Evolutionary conservation across 2,113 vertebrate species (phyloP), one percentile per base, ranked within the genome.

Genomic region (Clupea harengus): DNA sequence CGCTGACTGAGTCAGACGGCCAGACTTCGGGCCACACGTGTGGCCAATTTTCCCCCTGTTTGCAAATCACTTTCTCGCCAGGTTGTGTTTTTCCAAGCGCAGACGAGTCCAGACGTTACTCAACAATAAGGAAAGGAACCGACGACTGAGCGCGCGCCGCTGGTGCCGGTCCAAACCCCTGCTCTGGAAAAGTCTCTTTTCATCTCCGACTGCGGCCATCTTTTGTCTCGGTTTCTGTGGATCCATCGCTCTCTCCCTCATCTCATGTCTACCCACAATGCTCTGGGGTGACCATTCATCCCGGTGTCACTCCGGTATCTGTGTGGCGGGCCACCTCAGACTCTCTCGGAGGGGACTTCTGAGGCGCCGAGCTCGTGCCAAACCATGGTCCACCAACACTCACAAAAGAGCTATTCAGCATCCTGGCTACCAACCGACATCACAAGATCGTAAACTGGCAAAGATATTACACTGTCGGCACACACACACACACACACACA

Each of bases 11-110:
- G 9, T 78, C 72, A 78, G 72, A 78, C 72, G 25, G 25, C 72
- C 72, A 78, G 72, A 60, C 72, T 28, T 17, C 3, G 32, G 72
- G 72, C 72, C 72, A 78, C 72, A 78, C 72, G 32, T 78, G 72
- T 78, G 72, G 72, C 25, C 72, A 78, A 78, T 78, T 78, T 78
- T 78, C 72, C 72, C 72, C 72, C 72, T 78, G 72, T 78, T 78
- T 39, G 72, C 72, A 78, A 32, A 78, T 78, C 72, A 17, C 72
- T 78, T 32, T 78, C 72, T 78, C 72, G 72, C 72, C 72, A 78
- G 72, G 72, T 78, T 32, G 32, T 32, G 25, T 32, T 32, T 39
- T 78, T 78, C 72, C 72, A 78, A 78, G 72, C 28, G 13, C 72
- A 78, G 72, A 78, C 25, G 72, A 78, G 28, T 78, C 72, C 72